These are phyloP conservation scores for Halcyon smyrnensis DNA, from an alignment of 2,797 vertebrate species.

Conservation along the genomic window DNA sequence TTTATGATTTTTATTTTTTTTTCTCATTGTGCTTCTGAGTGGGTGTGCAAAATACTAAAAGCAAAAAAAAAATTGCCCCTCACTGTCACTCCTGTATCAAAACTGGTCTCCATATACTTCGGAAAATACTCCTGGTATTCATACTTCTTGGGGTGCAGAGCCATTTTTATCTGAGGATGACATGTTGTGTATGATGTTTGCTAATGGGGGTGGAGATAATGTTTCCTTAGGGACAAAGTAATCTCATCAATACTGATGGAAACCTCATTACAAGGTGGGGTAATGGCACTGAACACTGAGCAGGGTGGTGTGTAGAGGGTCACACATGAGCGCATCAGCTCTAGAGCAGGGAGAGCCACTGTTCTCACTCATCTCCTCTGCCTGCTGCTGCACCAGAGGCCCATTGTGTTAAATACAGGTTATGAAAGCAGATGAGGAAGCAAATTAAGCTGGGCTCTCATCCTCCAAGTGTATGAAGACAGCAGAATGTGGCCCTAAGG, in stretches of 20 bases:
- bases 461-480: background rate
- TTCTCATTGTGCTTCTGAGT: background rate
- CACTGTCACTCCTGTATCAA: background rate
- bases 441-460: background rate
- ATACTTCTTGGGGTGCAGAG: background rate
- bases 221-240: background rate
- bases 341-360: background rate
- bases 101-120: background rate
- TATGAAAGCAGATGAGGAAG: background rate
- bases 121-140: background rate
- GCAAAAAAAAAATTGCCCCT: background rate
- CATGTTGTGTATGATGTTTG: background rate
- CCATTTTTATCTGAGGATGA: background rate
- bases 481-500: background rate
- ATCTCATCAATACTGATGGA: background rate
- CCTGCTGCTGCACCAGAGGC: background rate
- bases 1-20: background rate
- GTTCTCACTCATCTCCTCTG: background rate
- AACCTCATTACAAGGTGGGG: background rate
- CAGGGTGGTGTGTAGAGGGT: background rate
- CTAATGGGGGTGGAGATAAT: background rate
- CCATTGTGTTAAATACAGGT: background rate
- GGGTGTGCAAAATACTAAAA: background rate
- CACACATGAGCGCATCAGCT: background rate
- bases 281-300: rapidly evolving